phyloP scores from a whole-genome alignment of 1,140 invertebrate genomes.

The Lordiphosa collinella region DNA sequence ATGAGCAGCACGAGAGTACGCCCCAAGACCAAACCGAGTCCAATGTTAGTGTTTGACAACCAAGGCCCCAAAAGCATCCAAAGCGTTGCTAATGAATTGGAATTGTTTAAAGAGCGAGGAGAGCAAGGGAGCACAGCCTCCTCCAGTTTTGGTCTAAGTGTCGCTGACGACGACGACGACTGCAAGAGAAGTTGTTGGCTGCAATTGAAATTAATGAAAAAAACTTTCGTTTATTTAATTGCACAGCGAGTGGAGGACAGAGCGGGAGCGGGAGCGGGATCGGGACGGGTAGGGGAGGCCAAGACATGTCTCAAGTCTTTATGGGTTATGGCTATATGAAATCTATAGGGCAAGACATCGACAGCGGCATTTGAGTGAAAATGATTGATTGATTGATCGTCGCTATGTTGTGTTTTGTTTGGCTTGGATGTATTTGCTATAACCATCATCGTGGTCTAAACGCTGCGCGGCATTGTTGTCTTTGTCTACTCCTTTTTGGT shows the following conservation, averaged over 20 bases:
- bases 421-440: conserved; percentile 29
- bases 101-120: conserved; percentile 58
- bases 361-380: conserved; percentile 61
- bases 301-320: conserved; percentile 33
- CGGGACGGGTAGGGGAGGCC: conserved; percentile 23
- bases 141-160: conserved; percentile 38
- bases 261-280: background rate
- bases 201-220: conserved; percentile 75
- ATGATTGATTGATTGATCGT: conserved; percentile 75
- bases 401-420: conserved; percentile 25
- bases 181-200: conserved; percentile 21
- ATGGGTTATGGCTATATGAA: conserved; percentile 71
- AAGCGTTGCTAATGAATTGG: conserved; percentile 73
- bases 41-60: conserved; percentile 29
- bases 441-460: conserved; percentile 23
- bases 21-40: conserved; percentile 39
- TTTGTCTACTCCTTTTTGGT: conserved; percentile 63
- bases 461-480: conserved; percentile 23
- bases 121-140: background rate
- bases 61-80: conserved; percentile 49
- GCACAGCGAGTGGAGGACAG: conserved; percentile 51
- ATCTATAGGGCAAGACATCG: conserved; percentile 67
- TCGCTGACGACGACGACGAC: conserved; percentile 37
- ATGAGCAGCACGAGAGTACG: conserved; percentile 74
- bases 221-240: conserved; percentile 76